These are phyloP conservation scores for Cyanoramphus novaezelandiae DNA, from an alignment of 2,113 vertebrate genomes.

Conservation along the genomic window DNA sequence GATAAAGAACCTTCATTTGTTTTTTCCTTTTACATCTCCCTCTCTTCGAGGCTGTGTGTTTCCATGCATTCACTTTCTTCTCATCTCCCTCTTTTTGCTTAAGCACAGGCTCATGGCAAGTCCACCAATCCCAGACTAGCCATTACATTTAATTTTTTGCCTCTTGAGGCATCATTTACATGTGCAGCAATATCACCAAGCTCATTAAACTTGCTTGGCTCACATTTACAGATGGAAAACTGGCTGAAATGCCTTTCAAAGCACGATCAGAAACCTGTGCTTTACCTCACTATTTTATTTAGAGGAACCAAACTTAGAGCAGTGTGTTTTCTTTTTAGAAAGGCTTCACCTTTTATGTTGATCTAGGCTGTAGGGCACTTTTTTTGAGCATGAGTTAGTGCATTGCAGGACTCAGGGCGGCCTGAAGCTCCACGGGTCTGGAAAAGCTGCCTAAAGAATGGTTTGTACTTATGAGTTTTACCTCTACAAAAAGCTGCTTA, in stretches of 20 bases:
- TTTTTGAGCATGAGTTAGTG: not conserved
- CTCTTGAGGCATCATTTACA: not conserved
- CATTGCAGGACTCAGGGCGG: not conserved
- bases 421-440: not conserved
- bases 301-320: not conserved
- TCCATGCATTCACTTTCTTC: not conserved
- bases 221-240: not conserved
- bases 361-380: not conserved
- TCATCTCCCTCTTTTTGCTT: not conserved
- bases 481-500: not conserved
- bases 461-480: not conserved
- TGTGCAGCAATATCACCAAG: not conserved
- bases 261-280: conserved; percentile 32
- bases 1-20: not conserved
- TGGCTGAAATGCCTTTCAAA: conserved; percentile 13
- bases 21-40: not conserved
- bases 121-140: not conserved
- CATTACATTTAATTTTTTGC: not conserved
- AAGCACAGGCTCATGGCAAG: not conserved
- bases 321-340: not conserved
- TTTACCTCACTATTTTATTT: conserved; percentile 72
- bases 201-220: conserved; percentile 7
- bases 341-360: not conserved
- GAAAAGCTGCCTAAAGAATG: not conserved
- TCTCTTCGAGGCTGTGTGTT: not conserved